Percentiles rank a stretch among this genome's conserved stretches.
Conservation (phyloP, 92 coral and sea anemone species). For the Blastomussa wellsi region DNA sequence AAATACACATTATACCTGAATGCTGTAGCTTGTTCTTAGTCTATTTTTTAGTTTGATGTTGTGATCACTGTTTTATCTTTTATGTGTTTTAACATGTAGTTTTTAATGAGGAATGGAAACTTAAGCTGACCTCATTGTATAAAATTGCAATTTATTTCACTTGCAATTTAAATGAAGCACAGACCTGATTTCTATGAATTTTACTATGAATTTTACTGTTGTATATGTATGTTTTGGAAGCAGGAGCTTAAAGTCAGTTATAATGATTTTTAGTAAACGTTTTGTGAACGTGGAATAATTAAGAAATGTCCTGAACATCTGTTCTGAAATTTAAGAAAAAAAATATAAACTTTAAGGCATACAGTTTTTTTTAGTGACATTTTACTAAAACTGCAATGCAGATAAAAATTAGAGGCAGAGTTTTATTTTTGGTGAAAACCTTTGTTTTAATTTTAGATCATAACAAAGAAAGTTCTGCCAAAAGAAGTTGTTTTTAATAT, state of each 20-base stretch:
- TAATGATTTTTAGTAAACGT: too few relatives aligned
- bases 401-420: neutral
- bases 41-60: neutral
- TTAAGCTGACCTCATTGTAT: neutral
- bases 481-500: too few relatives aligned
- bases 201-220: too few relatives aligned
- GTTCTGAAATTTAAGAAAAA: neutral
- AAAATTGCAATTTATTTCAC: too few relatives aligned
- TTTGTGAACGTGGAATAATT: neutral
- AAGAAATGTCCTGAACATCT: neutral
- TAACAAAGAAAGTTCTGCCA: neutral
- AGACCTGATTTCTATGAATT: neutral
- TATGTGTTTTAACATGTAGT: neutral
- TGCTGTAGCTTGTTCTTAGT: neutral
- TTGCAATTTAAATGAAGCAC: neutral
- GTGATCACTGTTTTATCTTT: neutral
- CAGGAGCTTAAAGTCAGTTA: too few relatives aligned
- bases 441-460: neutral
- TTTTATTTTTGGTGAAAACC: neutral
- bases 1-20: neutral
- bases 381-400: neutral
- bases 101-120: neutral
- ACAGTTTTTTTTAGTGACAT: neutral
- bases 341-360: neutral
- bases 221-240: too few relatives aligned